Evolutionary conservation across 2,888 invertebrate genomes (phyloP), one percentile per base, ranked within the genome.

Genomic region (Drosophila maculinotata): DNA sequence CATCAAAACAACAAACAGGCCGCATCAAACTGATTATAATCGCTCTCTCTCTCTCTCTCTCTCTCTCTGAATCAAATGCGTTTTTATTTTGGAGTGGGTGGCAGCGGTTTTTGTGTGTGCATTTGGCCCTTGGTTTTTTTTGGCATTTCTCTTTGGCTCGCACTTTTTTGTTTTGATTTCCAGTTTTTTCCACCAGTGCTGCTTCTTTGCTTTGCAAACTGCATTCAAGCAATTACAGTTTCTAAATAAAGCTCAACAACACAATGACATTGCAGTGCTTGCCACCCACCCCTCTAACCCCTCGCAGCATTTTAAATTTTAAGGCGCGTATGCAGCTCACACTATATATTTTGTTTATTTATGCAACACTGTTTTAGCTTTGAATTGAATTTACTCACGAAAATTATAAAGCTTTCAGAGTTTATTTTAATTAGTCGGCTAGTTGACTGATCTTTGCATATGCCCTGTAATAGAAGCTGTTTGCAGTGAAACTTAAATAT

Each of bases 111-210:
- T n/a, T 2, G 53, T 48, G 52, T 45, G 28, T 35, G 42, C 33
- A 38, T 58, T 41, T 45, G 36, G 14, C 47, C 44, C 15, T 54
- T 30, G 58, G 14, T 31, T 65, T 57, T 65, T 57, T 62, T 52
- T 54, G 51, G 30, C 66, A 39, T 65, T 68, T 56, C 63, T 58
- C 54, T 59, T 68, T 54, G 53, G 39, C 58, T 44, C 35, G 56
- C 60, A 47, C 45, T 67, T 67, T 67, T 63, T 80, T 83, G 80
- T 83, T 83, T 79, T 79, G 78, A 66, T 79, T 79, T 41, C 52
- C 58, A 41, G 26, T 64, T 41, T 48, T 25, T 48, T 79, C 8
- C n/a, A n/a, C n/a, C n/a, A n/a, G n/a, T n/a, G n/a, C n/a, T n/a
- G n/a, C n/a, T n/a, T n/a, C n/a, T 28, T 15, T 35, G 35, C 28